Evolutionary conservation across 2,888 invertebrate species (phyloP), one percentile per base, ranked within the genome.

Genomic region (Himalopsyche tibetana): DNA sequence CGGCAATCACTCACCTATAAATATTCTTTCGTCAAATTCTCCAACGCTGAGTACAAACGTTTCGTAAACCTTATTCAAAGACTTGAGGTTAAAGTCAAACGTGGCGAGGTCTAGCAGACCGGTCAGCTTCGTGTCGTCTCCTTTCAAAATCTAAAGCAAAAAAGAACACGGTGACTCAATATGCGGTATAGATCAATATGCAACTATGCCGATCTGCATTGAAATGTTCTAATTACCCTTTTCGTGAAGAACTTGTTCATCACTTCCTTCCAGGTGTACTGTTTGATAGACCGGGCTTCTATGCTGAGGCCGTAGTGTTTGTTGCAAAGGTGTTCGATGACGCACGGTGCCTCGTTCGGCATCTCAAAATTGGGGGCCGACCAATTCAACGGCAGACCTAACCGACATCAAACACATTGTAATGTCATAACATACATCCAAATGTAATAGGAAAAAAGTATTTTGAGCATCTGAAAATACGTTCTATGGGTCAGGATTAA

Each of bases 11-110:
- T 95, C 94, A 94, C 97, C 96, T 90, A 98, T 94, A 92, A 99
- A 98, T 91, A 99, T 97, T 90, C 99, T 95, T 92, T 99, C 99
- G 91, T 99, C 99, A 91, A 99, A 97, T 91, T 99, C 98, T 1
- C 99, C 98, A 87, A 96, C 96, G 91, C 96, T 97, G 63, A 98
- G 93, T 40, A 99, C 96, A 91, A 96, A 97, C 84, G 97, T 96
- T 91, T 99, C 99, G 91, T 99, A 99, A 15, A 95, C 93, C 91
- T 96, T 97, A 89, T 96, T 97, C 63, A 99, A 93, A 89, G 96
- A 95, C 92, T 96, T 97, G 55, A 96, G 94, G 92, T 99, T 99
- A 28, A 93, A 93, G 89, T 98, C 98, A 92, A 98, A 98, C 90
- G 95, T 95, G 17, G 94, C 94, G 45, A 95, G 93, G 88, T 98